Evolutionary conservation across 2,888 invertebrate species (phyloP).

Genomic region (Melangyna quadrimaculata): DNA sequence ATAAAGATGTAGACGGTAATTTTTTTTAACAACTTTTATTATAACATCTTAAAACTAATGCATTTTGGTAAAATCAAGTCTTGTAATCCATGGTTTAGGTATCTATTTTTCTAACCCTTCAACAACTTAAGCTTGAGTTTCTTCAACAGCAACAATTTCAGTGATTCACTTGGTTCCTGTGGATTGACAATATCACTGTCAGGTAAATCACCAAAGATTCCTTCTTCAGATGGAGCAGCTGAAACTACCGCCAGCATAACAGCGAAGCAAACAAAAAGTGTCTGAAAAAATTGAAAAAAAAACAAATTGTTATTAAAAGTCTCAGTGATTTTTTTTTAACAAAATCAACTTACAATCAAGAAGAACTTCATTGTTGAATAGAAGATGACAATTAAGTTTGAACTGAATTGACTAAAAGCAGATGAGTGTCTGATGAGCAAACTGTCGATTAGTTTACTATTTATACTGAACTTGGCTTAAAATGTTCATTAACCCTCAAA

Average conservation of each 20-base stretch:
- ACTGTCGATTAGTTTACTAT: neutral
- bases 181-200: constrained; percentile 7
- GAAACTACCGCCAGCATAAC: neutral
- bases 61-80: neutral
- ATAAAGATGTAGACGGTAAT: too few species aligned
- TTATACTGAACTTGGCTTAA: neutral
- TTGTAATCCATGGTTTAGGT: neutral
- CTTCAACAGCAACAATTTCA: constrained; percentile 12
- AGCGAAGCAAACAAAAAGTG: neutral
- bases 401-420: neutral
- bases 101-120: constrained; percentile 8
- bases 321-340: neutral
- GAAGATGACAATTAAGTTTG: neutral
- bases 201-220: constrained; percentile 1
- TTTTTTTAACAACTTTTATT: neutral
- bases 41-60: constrained; percentile 1
- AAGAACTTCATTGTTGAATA: constrained; percentile 7
- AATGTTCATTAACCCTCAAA: constrained; percentile 16
- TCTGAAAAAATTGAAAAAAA: neutral
- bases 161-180: neutral
- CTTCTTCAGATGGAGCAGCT: constrained; percentile 21
- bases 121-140: constrained; percentile 15
- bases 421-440: constrained; percentile 5
- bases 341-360: constrained; percentile 3
- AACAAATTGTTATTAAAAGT: neutral